Evolutionary conservation across 37 sponge, comb jelly and placozoan species (phyloP).

Genomic region (Ephydatia muelleri): DNA sequence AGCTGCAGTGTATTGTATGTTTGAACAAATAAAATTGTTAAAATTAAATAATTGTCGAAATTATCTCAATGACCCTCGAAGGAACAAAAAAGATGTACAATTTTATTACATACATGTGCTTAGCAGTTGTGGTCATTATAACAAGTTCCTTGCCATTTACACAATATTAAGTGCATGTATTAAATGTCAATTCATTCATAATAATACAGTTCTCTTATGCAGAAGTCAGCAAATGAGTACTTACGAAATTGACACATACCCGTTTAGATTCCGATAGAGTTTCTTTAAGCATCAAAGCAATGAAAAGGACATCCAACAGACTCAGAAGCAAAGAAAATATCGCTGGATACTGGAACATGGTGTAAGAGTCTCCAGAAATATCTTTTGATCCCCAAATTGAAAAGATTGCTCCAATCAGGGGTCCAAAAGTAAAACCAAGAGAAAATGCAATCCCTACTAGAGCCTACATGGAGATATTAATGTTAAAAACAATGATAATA

Average conservation of each 20-base stretch:
- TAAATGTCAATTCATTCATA: too few relatives aligned
- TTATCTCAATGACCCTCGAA: too few relatives aligned
- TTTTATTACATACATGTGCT: too few relatives aligned
- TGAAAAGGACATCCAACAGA: conserved; percentile 46
- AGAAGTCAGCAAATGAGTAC: not conserved
- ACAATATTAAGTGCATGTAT: too few relatives aligned
- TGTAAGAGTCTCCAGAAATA: conserved; percentile 18
- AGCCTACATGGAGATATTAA: conserved; percentile 40
- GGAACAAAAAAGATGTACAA: too few relatives aligned
- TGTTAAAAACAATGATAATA: too few relatives aligned
- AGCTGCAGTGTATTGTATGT: not conserved
- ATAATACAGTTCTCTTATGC: too few relatives aligned
- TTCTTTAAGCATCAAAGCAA: conserved; percentile 57
- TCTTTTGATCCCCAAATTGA: conserved; percentile 49
- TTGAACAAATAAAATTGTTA: too few relatives aligned
- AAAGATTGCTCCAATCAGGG: conserved; percentile 85
- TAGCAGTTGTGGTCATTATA: too few relatives aligned
- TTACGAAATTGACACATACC: conserved; percentile 31
- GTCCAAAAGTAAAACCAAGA: conserved; percentile 88
- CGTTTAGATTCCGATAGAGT: conserved; percentile 67
- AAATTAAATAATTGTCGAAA: not conserved
- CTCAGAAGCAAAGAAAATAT: conserved; percentile 70
- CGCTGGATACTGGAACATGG: conserved; percentile 84
- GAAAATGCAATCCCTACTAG: conserved; percentile 86
- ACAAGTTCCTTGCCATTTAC: too few relatives aligned